Evolutionary conservation across 2,113 vertebrate species (phyloP), one percentile per base, ranked within the genome.

Genomic region (Dolichallabes microphthalmus): DNA sequence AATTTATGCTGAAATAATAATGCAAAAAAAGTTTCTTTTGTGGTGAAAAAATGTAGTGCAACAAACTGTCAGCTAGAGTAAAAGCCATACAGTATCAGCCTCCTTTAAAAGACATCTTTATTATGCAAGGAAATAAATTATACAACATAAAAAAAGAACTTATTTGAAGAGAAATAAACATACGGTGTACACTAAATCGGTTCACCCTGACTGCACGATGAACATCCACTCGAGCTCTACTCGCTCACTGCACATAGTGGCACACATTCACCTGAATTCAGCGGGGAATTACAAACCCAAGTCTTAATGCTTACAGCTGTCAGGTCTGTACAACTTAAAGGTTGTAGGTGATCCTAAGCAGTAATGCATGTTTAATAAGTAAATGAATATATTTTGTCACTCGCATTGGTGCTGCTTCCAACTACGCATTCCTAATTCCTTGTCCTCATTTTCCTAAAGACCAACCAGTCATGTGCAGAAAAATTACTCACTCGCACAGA

Each of bases 71-170:
- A 50, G 8, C 55, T 39, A 8, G 14, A 78, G 60, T 58, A 35
- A 55, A 74, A 30, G 25, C 10, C 57, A n/a, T n/a, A n/a, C n/a
- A n/a, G 79, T 32, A 79, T 79, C 45, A 66, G 17, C 15, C 80
- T 87, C 82, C 95, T 32, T 96, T 95, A 96, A 94, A 95, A 92
- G 94, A 95, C 93, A 93, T 94, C 93, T 97, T 98, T 97, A 96
- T 97, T 97, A 95, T 94, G 94, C 96, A 95, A 95, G 94, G 95
- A 97, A 97, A 97, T 96, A 97, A 97, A 97, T 97, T 95, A 96
- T 96, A 96, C 94, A 96, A 96, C 95, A 95, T 96, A 93, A 93
- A 89, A 89, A 88, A 87, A 11, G 95, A 96, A 95, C 95, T 94
- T 94, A 95, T 94, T 92, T 92, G 93, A 95, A 96, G 94, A 94